Evolutionary conservation across 2,888 invertebrate genomes (phyloP), one percentile per base, ranked within the genome.

Genomic region (Harmothoe impar): DNA sequence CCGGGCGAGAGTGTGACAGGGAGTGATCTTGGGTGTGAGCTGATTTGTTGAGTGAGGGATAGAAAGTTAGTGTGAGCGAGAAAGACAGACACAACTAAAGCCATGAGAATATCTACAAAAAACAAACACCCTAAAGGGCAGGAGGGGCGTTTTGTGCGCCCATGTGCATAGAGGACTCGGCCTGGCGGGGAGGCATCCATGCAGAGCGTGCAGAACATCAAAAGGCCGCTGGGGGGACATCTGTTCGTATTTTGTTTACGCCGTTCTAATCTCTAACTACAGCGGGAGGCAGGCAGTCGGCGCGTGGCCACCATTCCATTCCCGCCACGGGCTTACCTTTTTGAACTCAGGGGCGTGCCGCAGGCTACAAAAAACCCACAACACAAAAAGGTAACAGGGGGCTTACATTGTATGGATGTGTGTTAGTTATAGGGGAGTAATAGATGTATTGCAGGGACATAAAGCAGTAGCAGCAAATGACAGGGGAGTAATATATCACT

Each of bases 221-320:
- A 56, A 81, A 54, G 54, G 25, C 54, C 33, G 52, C 15, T n/a
- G 86, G 15, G 25, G 23, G 86, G 25, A 86, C 86, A 86, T 86
- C 86, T 86, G 86, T 52, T 86, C 54, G 15, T 35, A 29, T 86
- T 86, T 86, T 86, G 86, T 86, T 86, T 86, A 52, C 86, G 86
- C 29, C 29, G n/a, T 29, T 31, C 86, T 86, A 86, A 86, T 54
- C 56, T 86, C 86, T 86, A 86, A 86, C 86, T 86, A 86, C 86
- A 31, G 29, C 54, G 31, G 29, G 29, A 12, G 25, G 54, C 52
- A 86, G n/a, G 81, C 81, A 29, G 15, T 23, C 20, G 81, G 15
- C 81, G 81, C 81, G 81, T 43, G 81, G 43, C 81, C 43, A n/a
- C 35, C 81, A 23, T 20, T 81, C 35, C 25, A 17, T 35, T n/a